Conservation (phyloP, 1,140 invertebrate species). For the Tribolium madens region DNA sequence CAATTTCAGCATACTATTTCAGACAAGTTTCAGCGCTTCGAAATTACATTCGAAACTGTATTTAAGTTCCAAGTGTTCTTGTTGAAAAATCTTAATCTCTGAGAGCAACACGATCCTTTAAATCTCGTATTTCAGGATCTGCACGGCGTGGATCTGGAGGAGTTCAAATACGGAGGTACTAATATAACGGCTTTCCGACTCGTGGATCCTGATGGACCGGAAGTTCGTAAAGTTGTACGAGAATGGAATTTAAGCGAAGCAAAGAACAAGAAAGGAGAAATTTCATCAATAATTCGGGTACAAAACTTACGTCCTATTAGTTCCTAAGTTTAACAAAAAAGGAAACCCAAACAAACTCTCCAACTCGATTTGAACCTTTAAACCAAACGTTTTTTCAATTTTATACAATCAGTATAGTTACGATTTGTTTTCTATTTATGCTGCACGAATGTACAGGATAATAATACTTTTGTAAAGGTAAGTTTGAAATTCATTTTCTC, state of each 20-base stretch:
- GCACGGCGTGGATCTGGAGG: constrained; percentile 90
- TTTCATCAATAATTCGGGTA: constrained; percentile 42
- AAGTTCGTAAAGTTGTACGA: constrained; percentile 81
- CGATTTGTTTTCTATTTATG: constrained; percentile 44
- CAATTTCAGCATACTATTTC: neutral
- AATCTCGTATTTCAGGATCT: constrained; percentile 75
- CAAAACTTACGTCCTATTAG: constrained; percentile 11
- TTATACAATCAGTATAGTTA: neutral
- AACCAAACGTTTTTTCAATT: neutral
- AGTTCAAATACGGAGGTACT: constrained; percentile 93
- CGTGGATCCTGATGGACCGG: constrained; percentile 80
- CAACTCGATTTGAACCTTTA: neutral
- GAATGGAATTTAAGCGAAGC: constrained; percentile 74
- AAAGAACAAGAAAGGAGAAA: constrained; percentile 54
- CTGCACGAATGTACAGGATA: constrained; percentile 68
- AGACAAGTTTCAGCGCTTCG: neutral
- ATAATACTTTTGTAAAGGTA: constrained; percentile 79
- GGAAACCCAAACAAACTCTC: neutral
- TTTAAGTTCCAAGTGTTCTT: neutral
- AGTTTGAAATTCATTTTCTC: constrained; percentile 56
- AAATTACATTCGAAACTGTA: neutral
- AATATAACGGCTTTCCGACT: constrained; percentile 92
- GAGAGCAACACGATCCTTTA: neutral
- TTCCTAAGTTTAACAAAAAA: neutral
- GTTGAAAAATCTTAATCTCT: neutral